Conservation (phyloP, 2,888 invertebrate genomes). For the Cheilosia urbana region DNA sequence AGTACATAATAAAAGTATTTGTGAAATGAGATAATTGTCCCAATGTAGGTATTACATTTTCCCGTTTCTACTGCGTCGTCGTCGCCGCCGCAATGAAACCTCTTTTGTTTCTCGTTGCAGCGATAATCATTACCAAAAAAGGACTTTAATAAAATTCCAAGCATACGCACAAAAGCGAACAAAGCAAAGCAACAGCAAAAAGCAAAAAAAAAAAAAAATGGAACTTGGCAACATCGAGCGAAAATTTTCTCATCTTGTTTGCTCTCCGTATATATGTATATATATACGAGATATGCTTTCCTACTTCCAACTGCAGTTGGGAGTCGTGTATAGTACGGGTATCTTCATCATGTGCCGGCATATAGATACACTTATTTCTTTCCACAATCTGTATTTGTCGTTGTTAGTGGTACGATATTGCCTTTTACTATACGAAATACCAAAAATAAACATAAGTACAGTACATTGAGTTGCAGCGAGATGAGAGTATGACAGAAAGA, state of each 20-base stretch:
- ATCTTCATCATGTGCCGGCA: constrained; percentile 62
- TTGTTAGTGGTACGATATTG: constrained; percentile 39
- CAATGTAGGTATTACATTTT: neutral
- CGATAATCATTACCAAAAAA: constrained; percentile 72
- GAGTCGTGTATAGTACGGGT: constrained; percentile 42
- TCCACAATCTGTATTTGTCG: constrained; percentile 67
- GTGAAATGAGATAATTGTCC: neutral
- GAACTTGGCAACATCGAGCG: constrained; percentile 68
- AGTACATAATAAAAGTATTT: neutral
- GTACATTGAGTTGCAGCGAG: constrained; percentile 55
- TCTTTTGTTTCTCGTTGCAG: constrained; percentile 49
- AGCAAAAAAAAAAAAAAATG: constrained; percentile 32
- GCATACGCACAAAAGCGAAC: constrained; percentile 59
- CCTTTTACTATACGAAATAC: constrained; percentile 44
- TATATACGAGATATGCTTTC: constrained; percentile 7
- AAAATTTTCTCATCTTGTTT: constrained; percentile 67
- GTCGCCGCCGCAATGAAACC: constrained; percentile 9
- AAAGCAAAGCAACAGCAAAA: constrained; percentile 27
- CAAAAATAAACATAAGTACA: constrained; percentile 63
- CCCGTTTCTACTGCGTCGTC: constrained; percentile 19
- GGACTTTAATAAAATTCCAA: constrained; percentile 73
- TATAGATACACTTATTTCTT: constrained; percentile 73
- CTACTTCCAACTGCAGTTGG: constrained; percentile 55
- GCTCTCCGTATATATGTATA: constrained; percentile 23
- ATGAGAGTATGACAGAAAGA: constrained; percentile 57